Conservation (phyloP, 2,888 invertebrate genomes). For the Agrotis clavis region DNA sequence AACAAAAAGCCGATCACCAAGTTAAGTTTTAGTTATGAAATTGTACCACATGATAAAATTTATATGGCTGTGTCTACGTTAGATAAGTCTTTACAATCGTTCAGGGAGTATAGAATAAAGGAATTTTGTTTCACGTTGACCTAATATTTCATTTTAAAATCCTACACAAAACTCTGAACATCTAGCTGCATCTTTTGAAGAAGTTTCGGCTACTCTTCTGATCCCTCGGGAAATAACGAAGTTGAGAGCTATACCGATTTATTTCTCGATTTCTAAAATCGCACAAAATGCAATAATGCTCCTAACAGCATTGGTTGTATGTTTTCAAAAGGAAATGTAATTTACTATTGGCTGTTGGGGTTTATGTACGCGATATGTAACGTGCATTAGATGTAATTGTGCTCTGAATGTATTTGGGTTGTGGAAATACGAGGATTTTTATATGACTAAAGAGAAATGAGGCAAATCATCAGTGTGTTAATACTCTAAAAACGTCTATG, state of each 20-base stretch:
- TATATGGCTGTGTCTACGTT: too few species aligned
- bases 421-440: neutral
- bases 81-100: too few species aligned
- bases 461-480: too few species aligned
- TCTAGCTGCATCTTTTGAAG: slow-evolving; percentile 51
- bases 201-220: slow-evolving; percentile 45
- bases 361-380: slow-evolving; percentile 19
- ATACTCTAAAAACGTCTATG: too few species aligned
- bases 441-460: neutral
- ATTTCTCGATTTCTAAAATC: slow-evolving; percentile 56
- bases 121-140: slow-evolving; percentile 4
- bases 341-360: slow-evolving; percentile 26
- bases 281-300: slow-evolving; percentile 52
- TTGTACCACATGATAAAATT: too few species aligned
- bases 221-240: slow-evolving; percentile 63
- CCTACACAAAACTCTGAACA: slow-evolving; percentile 39
- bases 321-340: slow-evolving; percentile 39
- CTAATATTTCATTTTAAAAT: slow-evolving; percentile 41
- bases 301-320: slow-evolving; percentile 34
- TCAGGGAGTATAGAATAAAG: neutral
- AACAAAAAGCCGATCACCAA: too few species aligned
- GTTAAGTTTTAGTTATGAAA: too few species aligned
- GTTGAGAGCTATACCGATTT: slow-evolving; percentile 54
- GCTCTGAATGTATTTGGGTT: slow-evolving; percentile 1
- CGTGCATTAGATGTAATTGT: slow-evolving; percentile 14